Percentiles rank a stretch among this genome's conserved stretches.
Conservation (phyloP, 2,888 invertebrate genomes). For the Sphinx pinastri region DNA sequence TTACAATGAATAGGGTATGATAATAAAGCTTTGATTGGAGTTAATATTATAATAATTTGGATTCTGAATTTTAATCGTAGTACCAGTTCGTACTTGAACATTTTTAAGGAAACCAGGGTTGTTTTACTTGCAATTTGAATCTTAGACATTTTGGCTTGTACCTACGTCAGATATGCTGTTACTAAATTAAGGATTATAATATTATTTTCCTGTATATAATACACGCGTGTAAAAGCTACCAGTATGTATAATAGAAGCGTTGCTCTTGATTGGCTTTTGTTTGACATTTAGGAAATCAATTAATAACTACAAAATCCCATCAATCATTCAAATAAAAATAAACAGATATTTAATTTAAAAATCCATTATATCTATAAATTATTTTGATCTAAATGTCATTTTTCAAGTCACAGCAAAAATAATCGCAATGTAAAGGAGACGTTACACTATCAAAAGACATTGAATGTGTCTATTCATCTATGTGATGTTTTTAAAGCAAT, state of each 20-base stretch:
- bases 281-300: no score
- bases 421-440: background rate
- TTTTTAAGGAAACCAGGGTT: no score
- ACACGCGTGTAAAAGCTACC: background rate
- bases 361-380: background rate
- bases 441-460: conserved; percentile 13
- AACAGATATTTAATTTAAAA: background rate
- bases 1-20: background rate
- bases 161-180: no score
- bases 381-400: background rate
- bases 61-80: no score
- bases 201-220: background rate
- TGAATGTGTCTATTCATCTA: conserved; percentile 14
- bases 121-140: no score
- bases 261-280: no score
- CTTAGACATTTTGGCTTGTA: no score
- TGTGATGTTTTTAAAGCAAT: conserved; percentile 1
- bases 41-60: no score
- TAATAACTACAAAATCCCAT: background rate
- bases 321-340: background rate
- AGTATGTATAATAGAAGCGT: no score
- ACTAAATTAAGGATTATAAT: no score
- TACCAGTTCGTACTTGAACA: no score
- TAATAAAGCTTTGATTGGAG: background rate
- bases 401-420: background rate